Evolutionary conservation across 2,888 invertebrate species (phyloP).

Genomic region (Hirtodrosophila cameraria): DNA sequence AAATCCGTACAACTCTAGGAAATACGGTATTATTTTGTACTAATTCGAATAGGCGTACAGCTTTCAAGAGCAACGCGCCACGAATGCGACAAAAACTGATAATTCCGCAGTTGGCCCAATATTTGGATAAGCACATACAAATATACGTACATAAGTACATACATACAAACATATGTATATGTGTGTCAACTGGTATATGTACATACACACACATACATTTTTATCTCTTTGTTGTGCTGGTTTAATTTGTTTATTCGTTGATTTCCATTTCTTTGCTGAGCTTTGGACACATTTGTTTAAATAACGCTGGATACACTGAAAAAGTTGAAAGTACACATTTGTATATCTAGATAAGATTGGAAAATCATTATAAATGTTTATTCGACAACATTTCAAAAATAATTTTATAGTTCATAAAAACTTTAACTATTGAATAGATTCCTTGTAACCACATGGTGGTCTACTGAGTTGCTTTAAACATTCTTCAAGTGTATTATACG

Average conservation of each 20-base stretch:
- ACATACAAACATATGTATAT: neutral
- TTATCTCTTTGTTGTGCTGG: constrained; percentile 42
- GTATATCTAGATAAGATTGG: too few species aligned
- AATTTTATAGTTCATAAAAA: too few species aligned
- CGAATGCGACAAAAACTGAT: constrained; percentile 29
- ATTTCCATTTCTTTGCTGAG: constrained; percentile 54
- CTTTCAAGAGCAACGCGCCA: constrained; percentile 38
- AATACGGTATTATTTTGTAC: constrained; percentile 81
- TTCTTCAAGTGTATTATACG: constrained; percentile 52
- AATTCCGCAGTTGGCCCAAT: constrained; percentile 30
- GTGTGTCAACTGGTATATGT: neutral
- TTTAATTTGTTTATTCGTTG: constrained; percentile 66
- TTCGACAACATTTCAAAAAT: too few species aligned
- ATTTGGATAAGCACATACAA: neutral
- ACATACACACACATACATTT: constrained; percentile 3
- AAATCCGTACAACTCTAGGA: constrained; percentile 75
- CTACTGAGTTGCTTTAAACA: neutral
- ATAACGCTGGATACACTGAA: constrained; percentile 41
- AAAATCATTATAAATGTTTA: neutral
- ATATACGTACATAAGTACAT: neutral
- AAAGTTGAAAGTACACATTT: neutral
- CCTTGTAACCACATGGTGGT: too few species aligned
- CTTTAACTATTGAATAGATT: too few species aligned
- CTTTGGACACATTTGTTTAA: constrained; percentile 68
- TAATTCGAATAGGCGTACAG: constrained; percentile 77